phyloP scores from a whole-genome alignment of 2,113 vertebrate species.

The Larimichthys polyactis region DNA sequence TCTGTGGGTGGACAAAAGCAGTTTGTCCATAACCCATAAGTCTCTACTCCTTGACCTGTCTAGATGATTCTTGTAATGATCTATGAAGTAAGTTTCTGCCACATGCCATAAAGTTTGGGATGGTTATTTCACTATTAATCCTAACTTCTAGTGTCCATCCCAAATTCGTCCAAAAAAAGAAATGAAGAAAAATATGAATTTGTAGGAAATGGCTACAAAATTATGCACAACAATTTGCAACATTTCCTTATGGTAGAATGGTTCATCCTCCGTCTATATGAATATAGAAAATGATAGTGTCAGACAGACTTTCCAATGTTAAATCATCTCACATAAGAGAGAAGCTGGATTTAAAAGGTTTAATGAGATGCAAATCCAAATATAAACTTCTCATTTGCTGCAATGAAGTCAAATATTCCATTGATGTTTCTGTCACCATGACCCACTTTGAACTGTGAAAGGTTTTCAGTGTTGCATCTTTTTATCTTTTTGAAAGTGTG shows the following conservation, averaged over 20 bases:
- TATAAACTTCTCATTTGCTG: background rate
- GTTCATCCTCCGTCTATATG: too few species aligned
- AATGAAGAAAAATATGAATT: background rate
- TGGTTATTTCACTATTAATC: too few species aligned
- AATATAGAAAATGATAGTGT: background rate
- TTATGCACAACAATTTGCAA: background rate
- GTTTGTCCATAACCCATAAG: background rate
- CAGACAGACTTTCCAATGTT: background rate
- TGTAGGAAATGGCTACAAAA: too few species aligned
- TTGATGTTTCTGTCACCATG: background rate
- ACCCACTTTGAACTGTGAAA: background rate
- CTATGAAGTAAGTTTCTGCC: background rate
- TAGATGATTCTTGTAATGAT: background rate
- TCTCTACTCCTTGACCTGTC: background rate
- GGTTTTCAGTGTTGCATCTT: background rate
- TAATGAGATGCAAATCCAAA: background rate
- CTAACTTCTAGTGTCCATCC: background rate
- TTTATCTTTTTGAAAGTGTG: background rate
- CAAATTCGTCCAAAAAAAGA: background rate
- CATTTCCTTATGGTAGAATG: too few species aligned
- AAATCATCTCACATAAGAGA: background rate
- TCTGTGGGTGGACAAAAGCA: background rate
- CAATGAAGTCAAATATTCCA: background rate
- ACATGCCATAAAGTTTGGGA: background rate
- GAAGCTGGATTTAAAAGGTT: background rate